Base-by-base conservation (phyloP, 1,140 invertebrate genomes). In the Helicorthomorpha holstii region DNA sequence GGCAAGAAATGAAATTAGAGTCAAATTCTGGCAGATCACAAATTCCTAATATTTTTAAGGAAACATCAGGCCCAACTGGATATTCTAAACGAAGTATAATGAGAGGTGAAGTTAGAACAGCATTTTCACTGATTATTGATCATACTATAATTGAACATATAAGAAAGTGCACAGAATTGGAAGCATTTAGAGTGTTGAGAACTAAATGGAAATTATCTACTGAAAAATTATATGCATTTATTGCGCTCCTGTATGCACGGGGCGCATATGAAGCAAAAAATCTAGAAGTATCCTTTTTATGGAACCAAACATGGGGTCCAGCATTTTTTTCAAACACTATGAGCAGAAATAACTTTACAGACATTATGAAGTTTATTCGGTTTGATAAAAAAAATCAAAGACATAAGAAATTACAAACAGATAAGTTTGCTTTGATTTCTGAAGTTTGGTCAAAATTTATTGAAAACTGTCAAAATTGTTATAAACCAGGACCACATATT, bases 361-460 rank as follows among this genome's bases (percentile, higher is more conserved):
- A 46, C 45, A 49, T 49, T 14, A 41, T 57, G 50, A 16, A 19
- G 2, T 57, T 47, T 38, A 7, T 57, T 10, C 25, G 43, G 10
- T 54, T 57, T 50, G 53, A 54, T 48, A n/a, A 26, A 21, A 54
- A 54, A 26, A n/a, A 41, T 38, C 29, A 45, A 1, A 42, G 48
- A 50, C 16, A 3, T 25, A 19, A 34, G 1, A 1, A 43, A 34
- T 27, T 45, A 0, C 1, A 25, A 38, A 54, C 44, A 14, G 55
- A 56, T 25, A 54, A 52, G 38, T 56, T 56, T 51, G 41, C 27
- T 49, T 14, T 56, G 1, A 46, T 51, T 34, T 41, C 52, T 16
- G 51, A 54, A 47, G 24, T 55, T 27, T 57, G 50, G 53, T 48
- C 52, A 2, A 41, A 19, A 38, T 58, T 57, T 29, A 53, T 57